phyloP scores from a whole-genome alignment of 2,888 invertebrate genomes.

The Eupithecia subfuscata region DNA sequence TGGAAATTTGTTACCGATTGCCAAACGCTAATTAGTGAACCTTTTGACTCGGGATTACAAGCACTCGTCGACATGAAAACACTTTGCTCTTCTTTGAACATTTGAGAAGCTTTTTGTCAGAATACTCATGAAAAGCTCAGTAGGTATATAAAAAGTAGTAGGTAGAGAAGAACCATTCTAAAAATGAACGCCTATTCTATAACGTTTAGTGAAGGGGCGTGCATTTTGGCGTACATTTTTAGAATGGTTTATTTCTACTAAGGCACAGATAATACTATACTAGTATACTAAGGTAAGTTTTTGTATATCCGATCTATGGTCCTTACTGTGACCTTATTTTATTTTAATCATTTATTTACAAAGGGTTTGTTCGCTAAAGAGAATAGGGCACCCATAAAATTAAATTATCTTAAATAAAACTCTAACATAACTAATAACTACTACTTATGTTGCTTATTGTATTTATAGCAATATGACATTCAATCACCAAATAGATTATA shows the following conservation, averaged over 20 bases:
- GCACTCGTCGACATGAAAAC: conserved; percentile 10
- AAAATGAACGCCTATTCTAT: no score
- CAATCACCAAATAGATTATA: background rate
- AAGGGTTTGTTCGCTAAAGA: no score
- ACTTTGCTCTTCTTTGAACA: conserved; percentile 8
- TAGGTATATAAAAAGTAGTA: no score
- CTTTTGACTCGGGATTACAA: conserved; percentile 12
- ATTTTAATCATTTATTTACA: no score
- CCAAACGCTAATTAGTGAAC: conserved; percentile 30
- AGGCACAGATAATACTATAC: no score
- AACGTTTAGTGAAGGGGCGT: no score
- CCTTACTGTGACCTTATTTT: background rate
- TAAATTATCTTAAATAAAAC: no score
- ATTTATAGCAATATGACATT: background rate
- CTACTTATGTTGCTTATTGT: background rate
- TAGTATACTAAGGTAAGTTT: background rate
- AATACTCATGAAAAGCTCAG: background rate
- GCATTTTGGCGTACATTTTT: no score
- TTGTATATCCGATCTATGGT: background rate
- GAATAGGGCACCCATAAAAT: no score
- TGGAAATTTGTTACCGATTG: conserved; percentile 32
- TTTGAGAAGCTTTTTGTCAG: background rate
- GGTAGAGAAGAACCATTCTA: no score
- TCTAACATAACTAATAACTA: no score
- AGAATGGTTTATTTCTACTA: no score